A percentile compares a stretch with the other conserved stretches of the same genome.
phyloP scores from a whole-genome alignment of 2,888 invertebrate species.

The Ornithoptera priamus region DNA sequence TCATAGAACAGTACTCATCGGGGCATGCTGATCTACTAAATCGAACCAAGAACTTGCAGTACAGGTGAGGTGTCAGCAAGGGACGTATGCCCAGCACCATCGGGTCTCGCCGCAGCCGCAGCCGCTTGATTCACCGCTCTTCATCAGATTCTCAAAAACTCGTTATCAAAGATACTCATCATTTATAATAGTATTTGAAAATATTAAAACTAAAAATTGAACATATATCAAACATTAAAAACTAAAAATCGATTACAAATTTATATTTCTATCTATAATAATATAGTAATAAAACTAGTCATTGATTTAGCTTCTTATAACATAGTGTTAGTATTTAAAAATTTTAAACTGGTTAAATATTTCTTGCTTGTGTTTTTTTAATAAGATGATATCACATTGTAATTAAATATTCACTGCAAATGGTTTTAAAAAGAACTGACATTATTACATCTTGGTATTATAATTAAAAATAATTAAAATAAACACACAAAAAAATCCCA shows the following conservation, averaged over 20 bases:
- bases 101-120: conserved; percentile 32
- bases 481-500: too few relatives aligned
- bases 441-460: too few relatives aligned
- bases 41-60: conserved; percentile 92
- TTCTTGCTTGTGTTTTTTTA: too few relatives aligned
- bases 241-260: neutral
- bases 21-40: conserved; percentile 93
- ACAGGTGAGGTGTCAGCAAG: conserved; percentile 81
- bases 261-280: too few relatives aligned
- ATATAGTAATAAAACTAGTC: too few relatives aligned
- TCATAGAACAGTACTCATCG: conserved; percentile 95
- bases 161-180: neutral
- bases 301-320: too few relatives aligned
- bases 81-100: conserved; percentile 56
- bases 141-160: conserved; percentile 12
- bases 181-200: conserved; percentile 8
- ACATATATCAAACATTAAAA: neutral
- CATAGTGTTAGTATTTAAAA: too few relatives aligned
- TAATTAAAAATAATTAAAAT: too few relatives aligned
- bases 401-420: too few relatives aligned
- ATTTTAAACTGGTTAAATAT: too few relatives aligned
- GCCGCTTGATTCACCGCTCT: conserved; percentile 33
- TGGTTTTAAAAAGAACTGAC: too few relatives aligned
- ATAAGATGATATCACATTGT: too few relatives aligned
- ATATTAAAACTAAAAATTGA: neutral